Evolutionary conservation across 1,140 invertebrate species (phyloP).

Genomic region (Lutraria rhynchaena): DNA sequence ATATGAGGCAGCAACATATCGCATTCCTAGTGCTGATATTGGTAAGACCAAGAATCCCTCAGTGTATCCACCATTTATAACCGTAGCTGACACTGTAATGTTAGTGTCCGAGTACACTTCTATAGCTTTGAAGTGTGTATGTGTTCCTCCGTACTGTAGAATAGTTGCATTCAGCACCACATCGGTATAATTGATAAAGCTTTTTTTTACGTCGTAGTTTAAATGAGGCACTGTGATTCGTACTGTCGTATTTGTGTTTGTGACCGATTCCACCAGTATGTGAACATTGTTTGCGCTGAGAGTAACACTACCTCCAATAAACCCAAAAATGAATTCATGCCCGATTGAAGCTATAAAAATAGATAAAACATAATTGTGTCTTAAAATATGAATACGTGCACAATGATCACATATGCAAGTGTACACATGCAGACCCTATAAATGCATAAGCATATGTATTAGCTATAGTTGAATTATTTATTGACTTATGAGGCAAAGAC

Average conservation of each 20-base stretch:
- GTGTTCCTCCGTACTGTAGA: not conserved
- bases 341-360: slow-evolving; percentile 3
- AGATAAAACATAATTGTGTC: no score
- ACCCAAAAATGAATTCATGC: not conserved
- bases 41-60: slow-evolving; percentile 1
- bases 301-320: not conserved
- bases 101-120: not conserved
- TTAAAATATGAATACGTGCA: no score
- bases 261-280: not conserved
- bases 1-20: slow-evolving; percentile 14
- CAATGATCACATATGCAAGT: no score
- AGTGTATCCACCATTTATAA: not conserved
- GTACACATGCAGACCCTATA: no score
- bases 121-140: not conserved
- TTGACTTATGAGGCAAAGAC: no score
- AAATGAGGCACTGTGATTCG: not conserved
- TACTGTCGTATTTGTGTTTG: slow-evolving; percentile 1
- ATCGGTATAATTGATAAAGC: not conserved
- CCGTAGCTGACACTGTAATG: not conserved
- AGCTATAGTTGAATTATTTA: no score
- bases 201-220: not conserved
- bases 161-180: not conserved
- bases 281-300: not conserved
- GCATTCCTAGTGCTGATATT: not conserved
- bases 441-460: no score